phyloP scores from a whole-genome alignment of 2,113 vertebrate genomes.

The Elachura formosa region DNA sequence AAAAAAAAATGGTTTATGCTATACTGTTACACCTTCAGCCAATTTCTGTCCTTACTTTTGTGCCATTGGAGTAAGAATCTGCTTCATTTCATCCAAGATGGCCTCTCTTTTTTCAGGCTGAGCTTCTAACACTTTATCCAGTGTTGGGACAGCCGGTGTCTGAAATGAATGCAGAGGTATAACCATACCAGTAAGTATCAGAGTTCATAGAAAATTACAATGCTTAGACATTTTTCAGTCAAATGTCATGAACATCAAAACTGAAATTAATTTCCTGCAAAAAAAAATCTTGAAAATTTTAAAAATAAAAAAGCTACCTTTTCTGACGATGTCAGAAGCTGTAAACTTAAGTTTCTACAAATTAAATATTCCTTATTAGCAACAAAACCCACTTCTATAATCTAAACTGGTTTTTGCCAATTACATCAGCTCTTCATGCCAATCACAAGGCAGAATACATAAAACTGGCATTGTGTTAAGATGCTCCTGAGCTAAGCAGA shows the following conservation, averaged over 20 bases:
- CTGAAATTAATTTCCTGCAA: not conserved
- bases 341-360: not conserved
- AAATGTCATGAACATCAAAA: not conserved
- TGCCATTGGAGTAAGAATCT: constrained; percentile 88
- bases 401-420: not conserved
- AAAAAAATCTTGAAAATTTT: not conserved
- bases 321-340: not conserved
- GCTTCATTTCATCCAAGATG: constrained; percentile 95
- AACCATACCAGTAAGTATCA: not conserved
- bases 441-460: not conserved
- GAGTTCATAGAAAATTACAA: not conserved
- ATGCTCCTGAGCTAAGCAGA: not conserved
- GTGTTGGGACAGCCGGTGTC: constrained; percentile 80
- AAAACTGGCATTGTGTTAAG: not conserved
- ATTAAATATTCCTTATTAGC: not conserved
- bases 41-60: constrained; percentile 83
- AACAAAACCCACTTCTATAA: not conserved
- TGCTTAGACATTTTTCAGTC: not conserved
- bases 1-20: not conserved
- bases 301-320: not conserved
- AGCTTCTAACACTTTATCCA: constrained; percentile 81
- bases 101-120: constrained; percentile 80
- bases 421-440: not conserved
- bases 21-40: not conserved
- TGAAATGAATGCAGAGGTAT: constrained; percentile 44